Base-by-base conservation (phyloP, 2,797 vertebrate genomes). In the Amniataba percoides region DNA sequence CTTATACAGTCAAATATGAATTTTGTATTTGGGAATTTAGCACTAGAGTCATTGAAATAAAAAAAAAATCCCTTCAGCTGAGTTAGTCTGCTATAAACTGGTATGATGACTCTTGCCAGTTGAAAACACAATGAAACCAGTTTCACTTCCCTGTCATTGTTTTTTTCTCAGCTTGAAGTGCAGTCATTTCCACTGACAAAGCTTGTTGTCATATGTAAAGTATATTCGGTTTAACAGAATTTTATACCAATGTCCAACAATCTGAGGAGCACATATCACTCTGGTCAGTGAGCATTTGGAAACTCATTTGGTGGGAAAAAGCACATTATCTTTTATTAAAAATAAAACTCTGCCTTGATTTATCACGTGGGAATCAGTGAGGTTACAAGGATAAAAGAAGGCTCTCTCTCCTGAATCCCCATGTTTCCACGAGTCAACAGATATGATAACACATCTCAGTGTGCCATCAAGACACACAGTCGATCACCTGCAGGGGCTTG, bases 131-230 rank as follows among this genome's bases (percentile, higher is more conserved):
- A 36, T 36, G 53, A 58, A 39, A 71, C 16, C n/a, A 46, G 11
- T 7, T 31, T 57, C 15, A 57, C n/a, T 63, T 73, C 46, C 31
- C 40, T 31, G 63, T 62, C 34, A n/a, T 25, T 53, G 36, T 53
- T 56, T 60, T 60, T 63, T 21, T 40, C 18, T 34, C 21, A 70
- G 46, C 8, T 36, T 39, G 5, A 2, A 49, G 13, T 13, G 23
- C 23, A 46, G 7, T 5, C 39, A 3, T 8, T 40, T 2, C 57
- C 49, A 3, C 42, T 34, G 31, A 48, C 27, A 56, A 13, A 1
- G 4, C 21, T 58, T 53, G 13, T 43, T 67, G 34, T 58, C 39
- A 40, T 19, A 43, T 3, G 0, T 6, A 2, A 16, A 64, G 23
- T 36, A 16, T 13, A 14, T 19, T 55, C n/a, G 51, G 27, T 31